Base-by-base conservation (phyloP, 2,113 vertebrate species). In the Carassius auratus region DNA sequence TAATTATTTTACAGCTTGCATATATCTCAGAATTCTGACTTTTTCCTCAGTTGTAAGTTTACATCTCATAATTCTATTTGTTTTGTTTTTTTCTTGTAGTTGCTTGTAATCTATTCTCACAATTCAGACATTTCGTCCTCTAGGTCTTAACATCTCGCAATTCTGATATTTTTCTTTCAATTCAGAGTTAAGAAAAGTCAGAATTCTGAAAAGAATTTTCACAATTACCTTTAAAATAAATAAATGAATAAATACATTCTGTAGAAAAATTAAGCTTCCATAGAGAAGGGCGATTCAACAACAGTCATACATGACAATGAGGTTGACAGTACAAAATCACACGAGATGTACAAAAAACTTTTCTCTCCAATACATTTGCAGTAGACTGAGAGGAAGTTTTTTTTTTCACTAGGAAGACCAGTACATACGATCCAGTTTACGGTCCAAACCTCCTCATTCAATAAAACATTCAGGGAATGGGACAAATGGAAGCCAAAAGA, bases 401-500 rank as follows among this genome's bases (percentile, higher is more conserved):
- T n/a, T 48, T 48, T 48, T 48, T 1, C 10, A 76, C 57, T 66
- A 81, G 36, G 76, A 75, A 94, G 80, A 93, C 87, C 91, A 94
- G 79, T 95, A 92, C 94, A 96, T 93, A 94, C 36, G 91, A 94
- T 94, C 93, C 94, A 89, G 83, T 42, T 95, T 90, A 92, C 45
- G 45, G 93, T 94, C 94, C 96, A 96, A 92, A 85, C 94, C 94
- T 96, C 94, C 93, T 97, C 95, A 97, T 95, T 97, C 95, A 96
- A 95, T 94, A 94, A 62, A 80, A 89, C 88, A 89, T 50, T 83
- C 64, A 87, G 45, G 85, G 88, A 57, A 85, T 73, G 82, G 73
- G 61, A 62, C 71, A 87, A 45, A 89, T 89, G 85, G 42, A 81
- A 85, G 84, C 84, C 84, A 79, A 78, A 79, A 38, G 96, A 93